Conservation (phyloP, 2,113 vertebrate species). For the Ursus arctos region DNA sequence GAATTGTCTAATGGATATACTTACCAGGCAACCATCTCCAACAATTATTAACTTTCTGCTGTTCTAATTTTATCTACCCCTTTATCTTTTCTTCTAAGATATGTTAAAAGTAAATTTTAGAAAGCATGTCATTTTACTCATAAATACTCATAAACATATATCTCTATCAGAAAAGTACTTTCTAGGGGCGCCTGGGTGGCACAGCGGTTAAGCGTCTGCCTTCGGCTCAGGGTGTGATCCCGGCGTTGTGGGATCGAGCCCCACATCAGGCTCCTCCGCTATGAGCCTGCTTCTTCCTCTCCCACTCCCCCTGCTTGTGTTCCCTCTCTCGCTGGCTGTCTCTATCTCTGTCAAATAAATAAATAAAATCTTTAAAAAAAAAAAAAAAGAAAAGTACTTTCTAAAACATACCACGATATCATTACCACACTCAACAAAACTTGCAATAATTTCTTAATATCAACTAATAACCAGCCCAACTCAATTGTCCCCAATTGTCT, state of each 20-base stretch:
- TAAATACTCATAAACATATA: neutral
- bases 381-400: neutral
- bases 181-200: neutral
- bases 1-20: neutral
- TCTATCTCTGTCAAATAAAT: too few species aligned
- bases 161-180: neutral
- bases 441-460: slow-evolving; percentile 18
- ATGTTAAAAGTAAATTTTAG: neutral
- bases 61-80: neutral
- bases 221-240: too few species aligned
- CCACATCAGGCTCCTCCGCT: too few species aligned
- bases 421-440: neutral
- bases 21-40: neutral
- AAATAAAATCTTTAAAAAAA: too few species aligned
- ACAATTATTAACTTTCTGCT: neutral
- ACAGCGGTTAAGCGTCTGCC: too few species aligned
- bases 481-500: neutral
- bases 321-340: too few species aligned
- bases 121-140: neutral
- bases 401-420: neutral
- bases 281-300: too few species aligned
- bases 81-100: neutral
- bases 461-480: neutral
- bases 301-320: too few species aligned
- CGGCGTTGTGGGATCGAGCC: too few species aligned